Evolutionary conservation across 2,113 vertebrate genomes (phyloP).

Genomic region (Colossoma macropomum): DNA sequence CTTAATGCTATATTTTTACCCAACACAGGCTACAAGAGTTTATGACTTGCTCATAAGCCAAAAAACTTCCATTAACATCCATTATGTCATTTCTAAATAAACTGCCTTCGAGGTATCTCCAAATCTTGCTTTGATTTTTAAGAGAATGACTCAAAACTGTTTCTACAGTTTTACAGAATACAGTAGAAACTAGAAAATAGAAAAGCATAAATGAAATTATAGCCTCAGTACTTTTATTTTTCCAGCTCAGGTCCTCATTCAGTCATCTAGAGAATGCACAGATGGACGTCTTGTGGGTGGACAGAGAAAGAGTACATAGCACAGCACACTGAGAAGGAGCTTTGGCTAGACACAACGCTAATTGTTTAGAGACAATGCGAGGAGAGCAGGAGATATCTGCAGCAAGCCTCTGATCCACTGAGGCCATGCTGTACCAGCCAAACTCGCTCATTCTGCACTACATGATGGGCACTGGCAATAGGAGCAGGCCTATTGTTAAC

Average conservation of each 20-base stretch:
- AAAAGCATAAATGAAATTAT: background rate
- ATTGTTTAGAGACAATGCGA: conserved; percentile 42
- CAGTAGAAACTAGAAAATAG: background rate
- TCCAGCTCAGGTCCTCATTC: conserved; percentile 10
- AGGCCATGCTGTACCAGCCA: conserved; percentile 61
- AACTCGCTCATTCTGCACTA: conserved; percentile 25
- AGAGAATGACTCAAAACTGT: background rate
- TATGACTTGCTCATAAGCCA: background rate
- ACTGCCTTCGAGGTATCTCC: background rate
- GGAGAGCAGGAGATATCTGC: conserved; percentile 49
- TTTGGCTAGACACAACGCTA: conserved; percentile 34
- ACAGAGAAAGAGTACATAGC: conserved; percentile 11
- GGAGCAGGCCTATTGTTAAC: background rate
- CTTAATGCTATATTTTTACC: background rate
- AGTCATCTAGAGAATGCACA: conserved; percentile 25
- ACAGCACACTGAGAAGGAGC: background rate
- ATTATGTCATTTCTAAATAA: background rate
- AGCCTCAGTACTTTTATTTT: background rate
- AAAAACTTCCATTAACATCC: background rate
- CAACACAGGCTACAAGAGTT: background rate
- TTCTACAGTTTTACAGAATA: background rate
- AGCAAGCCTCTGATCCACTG: conserved; percentile 45
- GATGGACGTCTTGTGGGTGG: conserved; percentile 20
- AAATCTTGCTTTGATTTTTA: background rate
- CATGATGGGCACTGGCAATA: background rate